These are phyloP conservation scores for Anhinga rufa DNA, from an alignment of 2,113 vertebrate genomes.

Conservation along the genomic window DNA sequence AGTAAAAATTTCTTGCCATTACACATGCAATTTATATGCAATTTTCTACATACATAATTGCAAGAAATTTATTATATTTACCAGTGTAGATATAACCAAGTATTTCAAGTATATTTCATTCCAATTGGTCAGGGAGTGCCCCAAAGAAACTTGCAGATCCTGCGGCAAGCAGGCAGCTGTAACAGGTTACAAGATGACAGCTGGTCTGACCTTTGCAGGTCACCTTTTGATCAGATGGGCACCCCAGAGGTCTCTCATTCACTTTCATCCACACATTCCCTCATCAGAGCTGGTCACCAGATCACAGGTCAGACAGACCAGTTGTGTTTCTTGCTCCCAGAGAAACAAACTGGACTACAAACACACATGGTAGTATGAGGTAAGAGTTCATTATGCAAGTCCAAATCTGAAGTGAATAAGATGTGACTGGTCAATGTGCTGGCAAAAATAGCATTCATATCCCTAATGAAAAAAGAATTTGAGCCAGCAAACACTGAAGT, in stretches of 20 bases:
- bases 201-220: neutral
- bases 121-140: neutral
- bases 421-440: neutral
- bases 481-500: neutral
- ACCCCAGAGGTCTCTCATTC: fast-evolving
- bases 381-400: neutral
- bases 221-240: neutral
- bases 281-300: neutral
- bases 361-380: neutral
- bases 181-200: neutral
- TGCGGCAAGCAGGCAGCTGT: neutral
- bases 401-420: neutral
- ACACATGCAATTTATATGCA: fast-evolving
- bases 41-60: neutral
- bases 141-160: neutral
- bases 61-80: neutral
- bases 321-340: neutral
- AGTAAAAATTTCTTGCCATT: neutral
- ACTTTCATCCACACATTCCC: neutral
- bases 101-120: neutral
- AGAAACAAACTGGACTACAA: neutral
- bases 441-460: neutral
- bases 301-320: neutral
- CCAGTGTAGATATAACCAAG: neutral
- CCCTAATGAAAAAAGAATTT: neutral